Conservation (phyloP, 2,888 invertebrate genomes). For the Heliconius erato region DNA sequence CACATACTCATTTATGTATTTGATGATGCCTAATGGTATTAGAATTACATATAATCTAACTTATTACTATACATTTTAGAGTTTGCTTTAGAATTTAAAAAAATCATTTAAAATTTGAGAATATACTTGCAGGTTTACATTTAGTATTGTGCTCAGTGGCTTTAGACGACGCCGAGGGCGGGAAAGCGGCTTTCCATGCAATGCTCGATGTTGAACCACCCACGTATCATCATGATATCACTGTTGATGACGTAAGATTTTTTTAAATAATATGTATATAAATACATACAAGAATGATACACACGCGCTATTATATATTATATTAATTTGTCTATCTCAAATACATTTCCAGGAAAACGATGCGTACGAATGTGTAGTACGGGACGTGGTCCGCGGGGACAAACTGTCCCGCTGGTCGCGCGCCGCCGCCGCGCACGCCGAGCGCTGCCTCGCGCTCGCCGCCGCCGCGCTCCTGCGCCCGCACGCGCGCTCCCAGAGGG, state of each 20-base stretch:
- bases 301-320: too few species aligned
- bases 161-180: slow-evolving; percentile 96
- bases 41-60: too few species aligned
- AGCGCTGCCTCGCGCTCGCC: slow-evolving; percentile 79
- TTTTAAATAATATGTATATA: not conserved
- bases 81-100: too few species aligned
- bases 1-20: too few species aligned
- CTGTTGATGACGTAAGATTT: slow-evolving; percentile 74
- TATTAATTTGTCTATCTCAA: not conserved
- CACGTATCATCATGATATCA: slow-evolving; percentile 77
- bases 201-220: slow-evolving; percentile 93
- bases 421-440: slow-evolving; percentile 75
- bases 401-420: slow-evolving; percentile 79
- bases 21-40: too few species aligned
- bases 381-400: slow-evolving; percentile 81
- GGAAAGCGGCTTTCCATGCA: slow-evolving; percentile 96
- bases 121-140: slow-evolving; percentile 89
- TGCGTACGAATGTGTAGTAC: slow-evolving; percentile 77
- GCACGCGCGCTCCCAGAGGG: slow-evolving; percentile 64
- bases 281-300: too few species aligned
- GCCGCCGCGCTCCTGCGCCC: slow-evolving; percentile 76
- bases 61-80: too few species aligned
- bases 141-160: slow-evolving; percentile 95
- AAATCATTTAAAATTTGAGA: not conserved
- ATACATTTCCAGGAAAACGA: slow-evolving; percentile 70